These are phyloP conservation scores for Aphrocallistes beatrix DNA, from an alignment of 37 sponge, comb jelly and placozoan species.

Conservation along the genomic window DNA sequence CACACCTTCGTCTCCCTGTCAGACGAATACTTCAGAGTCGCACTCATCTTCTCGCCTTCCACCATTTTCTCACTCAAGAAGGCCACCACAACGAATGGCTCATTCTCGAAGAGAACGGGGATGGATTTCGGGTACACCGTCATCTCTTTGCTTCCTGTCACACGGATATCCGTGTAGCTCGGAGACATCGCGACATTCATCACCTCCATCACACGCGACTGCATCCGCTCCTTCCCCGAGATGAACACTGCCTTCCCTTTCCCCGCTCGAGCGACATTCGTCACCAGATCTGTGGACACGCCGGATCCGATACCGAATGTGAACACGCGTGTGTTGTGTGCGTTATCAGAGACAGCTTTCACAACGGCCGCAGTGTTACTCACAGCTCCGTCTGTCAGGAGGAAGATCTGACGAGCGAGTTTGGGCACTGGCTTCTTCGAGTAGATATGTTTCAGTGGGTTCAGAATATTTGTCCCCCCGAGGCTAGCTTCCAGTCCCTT, in stretches of 20 bases:
- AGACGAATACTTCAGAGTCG: not conserved
- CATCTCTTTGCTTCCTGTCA: not conserved
- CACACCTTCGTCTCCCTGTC: not conserved
- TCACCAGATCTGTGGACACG: constrained; percentile 23
- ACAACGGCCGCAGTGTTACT: constrained; percentile 45
- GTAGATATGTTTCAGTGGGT: constrained; percentile 44
- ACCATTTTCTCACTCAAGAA: not conserved
- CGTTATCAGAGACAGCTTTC: constrained; percentile 34
- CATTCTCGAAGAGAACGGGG: constrained; percentile 2
- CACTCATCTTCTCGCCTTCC: not conserved
- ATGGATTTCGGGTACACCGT: not conserved
- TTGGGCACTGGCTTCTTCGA: constrained; percentile 22
- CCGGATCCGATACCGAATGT: constrained; percentile 22
- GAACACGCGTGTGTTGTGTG: not conserved
- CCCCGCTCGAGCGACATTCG: constrained; percentile 21
- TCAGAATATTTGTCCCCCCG: constrained; percentile 53
- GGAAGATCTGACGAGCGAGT: constrained; percentile 56
- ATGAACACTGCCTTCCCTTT: constrained; percentile 17
- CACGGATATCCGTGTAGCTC: not conserved
- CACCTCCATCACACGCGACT: constrained; percentile 19
- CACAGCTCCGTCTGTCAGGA: constrained; percentile 63
- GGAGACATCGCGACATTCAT: constrained; percentile 11
- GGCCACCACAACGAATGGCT: not conserved
- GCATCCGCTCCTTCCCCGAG: constrained; percentile 15
- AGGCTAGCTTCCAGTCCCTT: constrained; percentile 41